phyloP scores from a whole-genome alignment of 2,888 invertebrate genomes.

The Himalopsyche kuldschensis region DNA sequence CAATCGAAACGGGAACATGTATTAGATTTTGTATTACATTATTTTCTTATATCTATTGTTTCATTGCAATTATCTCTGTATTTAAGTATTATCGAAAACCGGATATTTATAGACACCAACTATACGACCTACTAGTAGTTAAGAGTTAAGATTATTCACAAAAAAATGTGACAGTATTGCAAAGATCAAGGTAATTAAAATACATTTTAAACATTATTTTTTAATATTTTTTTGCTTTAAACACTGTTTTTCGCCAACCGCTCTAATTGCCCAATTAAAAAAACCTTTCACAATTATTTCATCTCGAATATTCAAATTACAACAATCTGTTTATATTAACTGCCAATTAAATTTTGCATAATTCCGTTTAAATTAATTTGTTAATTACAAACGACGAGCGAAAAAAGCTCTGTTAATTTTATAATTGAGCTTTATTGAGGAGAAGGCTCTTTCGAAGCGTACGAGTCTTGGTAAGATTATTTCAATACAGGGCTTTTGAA shows the following conservation, averaged over 20 bases:
- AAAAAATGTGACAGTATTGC: too few relatives aligned
- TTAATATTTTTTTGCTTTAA: not conserved
- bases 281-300: not conserved
- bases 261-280: constrained; percentile 14
- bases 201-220: not conserved
- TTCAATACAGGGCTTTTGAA: not conserved
- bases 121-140: too few relatives aligned
- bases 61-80: too few relatives aligned
- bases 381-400: constrained; percentile 13
- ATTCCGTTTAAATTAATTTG: constrained; percentile 22
- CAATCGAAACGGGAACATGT: too few relatives aligned
- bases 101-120: too few relatives aligned
- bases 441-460: not conserved
- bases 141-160: too few relatives aligned
- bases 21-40: too few relatives aligned
- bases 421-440: constrained; percentile 1
- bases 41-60: too few relatives aligned
- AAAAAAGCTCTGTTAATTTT: constrained; percentile 3
- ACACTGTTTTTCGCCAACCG: not conserved
- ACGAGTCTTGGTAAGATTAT: not conserved
- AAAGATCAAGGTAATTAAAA: too few relatives aligned
- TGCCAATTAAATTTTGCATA: constrained; percentile 31
- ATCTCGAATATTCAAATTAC: constrained; percentile 16
- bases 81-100: too few relatives aligned
- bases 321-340: constrained; percentile 11